A percentile compares a stretch with the other conserved stretches of the same genome.
These are phyloP conservation scores for Castor canadensis DNA, from an alignment of 2,113 vertebrate genomes.

Conservation along the genomic window DNA sequence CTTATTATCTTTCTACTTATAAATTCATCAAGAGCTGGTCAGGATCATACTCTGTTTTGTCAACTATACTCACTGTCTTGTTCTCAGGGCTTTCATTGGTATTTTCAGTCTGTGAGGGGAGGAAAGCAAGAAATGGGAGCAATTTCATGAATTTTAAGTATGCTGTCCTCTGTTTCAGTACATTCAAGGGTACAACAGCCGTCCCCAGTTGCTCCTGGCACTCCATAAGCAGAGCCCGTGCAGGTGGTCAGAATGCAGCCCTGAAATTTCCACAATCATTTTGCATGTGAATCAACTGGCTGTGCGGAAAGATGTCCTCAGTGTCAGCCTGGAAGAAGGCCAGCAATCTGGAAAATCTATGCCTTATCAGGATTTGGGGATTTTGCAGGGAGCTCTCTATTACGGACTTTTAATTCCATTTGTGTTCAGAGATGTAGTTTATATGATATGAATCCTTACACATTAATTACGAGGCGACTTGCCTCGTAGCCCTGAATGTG, in stretches of 20 bases:
- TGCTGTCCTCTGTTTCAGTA: background rate
- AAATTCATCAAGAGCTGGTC: slow-evolving; percentile 67
- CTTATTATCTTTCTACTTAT: slow-evolving; percentile 59
- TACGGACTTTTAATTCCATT: background rate
- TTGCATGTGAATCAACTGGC: background rate
- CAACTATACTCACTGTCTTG: slow-evolving; percentile 55
- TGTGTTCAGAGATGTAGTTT: slow-evolving; percentile 14
- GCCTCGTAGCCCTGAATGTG: background rate
- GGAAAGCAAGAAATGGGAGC: background rate
- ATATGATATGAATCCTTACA: background rate
- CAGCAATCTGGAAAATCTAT: background rate
- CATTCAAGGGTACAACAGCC: background rate
- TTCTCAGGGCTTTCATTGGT: slow-evolving; percentile 40
- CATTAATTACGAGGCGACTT: background rate
- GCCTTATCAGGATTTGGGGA: background rate
- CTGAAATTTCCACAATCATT: background rate
- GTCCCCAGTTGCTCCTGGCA: background rate
- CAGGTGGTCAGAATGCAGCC: background rate
- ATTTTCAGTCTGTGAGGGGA: slow-evolving; percentile 44
- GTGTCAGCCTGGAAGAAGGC: background rate
- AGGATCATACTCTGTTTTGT: slow-evolving; percentile 70
- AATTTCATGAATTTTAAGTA: slow-evolving; percentile 53
- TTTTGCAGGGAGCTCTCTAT: background rate
- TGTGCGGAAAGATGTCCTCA: background rate
- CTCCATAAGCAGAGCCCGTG: background rate